Evolutionary conservation across 2,797 vertebrate species (phyloP), one percentile per base, ranked within the genome.

Genomic region (Masticophis lateralis): DNA sequence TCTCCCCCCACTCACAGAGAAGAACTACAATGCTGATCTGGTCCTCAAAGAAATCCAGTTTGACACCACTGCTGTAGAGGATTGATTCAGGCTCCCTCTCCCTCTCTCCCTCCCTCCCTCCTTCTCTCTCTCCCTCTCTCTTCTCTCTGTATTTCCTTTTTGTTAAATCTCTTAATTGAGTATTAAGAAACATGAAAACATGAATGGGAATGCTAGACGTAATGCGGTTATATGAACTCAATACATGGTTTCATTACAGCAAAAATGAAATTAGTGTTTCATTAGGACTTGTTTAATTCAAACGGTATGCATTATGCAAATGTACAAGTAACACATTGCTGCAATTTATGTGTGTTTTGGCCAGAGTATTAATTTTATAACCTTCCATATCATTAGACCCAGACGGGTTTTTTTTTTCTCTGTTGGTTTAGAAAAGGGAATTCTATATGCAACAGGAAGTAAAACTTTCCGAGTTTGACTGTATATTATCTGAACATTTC

Each of bases 201-300:
- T 51, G 61, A 91, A 90, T 5, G 0, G 53, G 87, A 51, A 22
- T 10, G 2, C 5, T 91, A 1, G 3, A 16, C 90, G 22, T 87
- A 61, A 20, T 69, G 96, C 94, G 93, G 91, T 55, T 91, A 91
- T 92, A n/a, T 95, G 93, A 96, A 96, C 63, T 90, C 92, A 51
- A 4, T 63, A 91, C 9, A 28, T 55, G 92, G 1, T 87, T 96
- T 97, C 91, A 91, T 94, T 90, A 91, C 59, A 43, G 92, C 16
- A 88, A 92, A 92, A 95, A 59, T 3, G 93, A 90, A 95, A 95
- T 95, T 94, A 88, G 43, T 79, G 16, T 91, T 74, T 94, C 91
- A 94, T 95, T 96, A 66, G 37, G 91, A 94, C 56, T 93, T 66
- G 0, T 86, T 74, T 94, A 94, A 95, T 96, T 97, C 20, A 94